A percentile compares a stretch with the other conserved stretches of the same genome.
Conservation (phyloP, 2,113 vertebrate species). For the Isurus oxyrinchus region DNA sequence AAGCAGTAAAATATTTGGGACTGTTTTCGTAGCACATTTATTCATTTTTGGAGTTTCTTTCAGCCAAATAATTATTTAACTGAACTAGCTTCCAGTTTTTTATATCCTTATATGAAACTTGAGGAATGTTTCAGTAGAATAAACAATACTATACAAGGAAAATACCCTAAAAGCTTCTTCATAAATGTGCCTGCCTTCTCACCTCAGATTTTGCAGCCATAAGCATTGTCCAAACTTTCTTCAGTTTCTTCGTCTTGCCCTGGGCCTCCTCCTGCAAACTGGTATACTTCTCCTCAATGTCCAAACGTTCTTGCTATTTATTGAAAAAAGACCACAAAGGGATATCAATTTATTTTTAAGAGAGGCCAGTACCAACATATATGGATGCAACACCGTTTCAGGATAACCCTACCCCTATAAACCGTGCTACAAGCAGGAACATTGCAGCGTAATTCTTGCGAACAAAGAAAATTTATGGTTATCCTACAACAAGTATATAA, state of each 20-base stretch:
- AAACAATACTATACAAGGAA: background rate
- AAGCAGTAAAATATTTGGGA: background rate
- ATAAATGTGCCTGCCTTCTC: constrained; percentile 35
- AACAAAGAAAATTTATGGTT: too few relatives aligned
- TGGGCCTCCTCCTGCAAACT: constrained; percentile 96
- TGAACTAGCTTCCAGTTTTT: background rate
- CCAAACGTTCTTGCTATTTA: constrained; percentile 89
- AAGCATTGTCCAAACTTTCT: constrained; percentile 99
- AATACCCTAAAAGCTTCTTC: background rate
- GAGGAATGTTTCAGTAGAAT: background rate
- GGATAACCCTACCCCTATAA: background rate
- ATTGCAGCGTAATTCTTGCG: background rate
- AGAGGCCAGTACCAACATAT: background rate
- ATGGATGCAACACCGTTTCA: background rate
- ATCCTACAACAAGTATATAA: too few relatives aligned
- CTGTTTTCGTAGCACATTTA: background rate
- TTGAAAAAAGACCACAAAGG: constrained; percentile 26
- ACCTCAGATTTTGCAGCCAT: constrained; percentile 99
- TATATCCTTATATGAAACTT: background rate
- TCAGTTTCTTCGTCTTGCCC: constrained; percentile 96
- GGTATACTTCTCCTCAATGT: constrained; percentile 98
- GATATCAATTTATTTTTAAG: background rate
- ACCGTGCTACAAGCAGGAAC: background rate
- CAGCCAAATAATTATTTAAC: background rate
- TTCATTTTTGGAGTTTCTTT: background rate